These are phyloP conservation scores for Labeo rohita DNA, from an alignment of 2,113 vertebrate species.

Conservation along the genomic window DNA sequence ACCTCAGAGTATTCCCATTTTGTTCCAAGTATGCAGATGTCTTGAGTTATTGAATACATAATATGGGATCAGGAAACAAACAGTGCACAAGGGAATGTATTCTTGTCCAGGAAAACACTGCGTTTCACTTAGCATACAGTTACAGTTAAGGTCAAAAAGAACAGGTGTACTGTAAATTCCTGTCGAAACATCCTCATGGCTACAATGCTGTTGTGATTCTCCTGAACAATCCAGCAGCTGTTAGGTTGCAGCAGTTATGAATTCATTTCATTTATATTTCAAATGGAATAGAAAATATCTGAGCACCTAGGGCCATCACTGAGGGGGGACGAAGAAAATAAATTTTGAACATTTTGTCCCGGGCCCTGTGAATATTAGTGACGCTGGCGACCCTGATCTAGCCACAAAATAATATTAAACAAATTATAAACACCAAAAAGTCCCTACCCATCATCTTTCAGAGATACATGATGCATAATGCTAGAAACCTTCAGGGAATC, in stretches of 20 bases:
- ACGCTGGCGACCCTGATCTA: not conserved
- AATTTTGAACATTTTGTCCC: not conserved
- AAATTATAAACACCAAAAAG: not conserved
- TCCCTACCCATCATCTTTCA: no score
- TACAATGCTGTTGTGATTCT: slow-evolving; percentile 3
- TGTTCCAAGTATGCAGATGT: not conserved
- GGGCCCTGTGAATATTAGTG: no score
- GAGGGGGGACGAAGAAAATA: not conserved
- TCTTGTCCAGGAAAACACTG: not conserved
- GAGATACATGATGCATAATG: not conserved
- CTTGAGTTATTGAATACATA: not conserved
- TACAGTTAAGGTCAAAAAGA: not conserved
- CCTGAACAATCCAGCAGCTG: not conserved
- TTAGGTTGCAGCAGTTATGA: not conserved
- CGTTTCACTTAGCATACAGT: not conserved
- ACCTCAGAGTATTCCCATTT: not conserved
- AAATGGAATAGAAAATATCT: not conserved
- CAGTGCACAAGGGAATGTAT: not conserved
- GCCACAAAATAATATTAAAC: not conserved
- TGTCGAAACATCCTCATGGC: not conserved
- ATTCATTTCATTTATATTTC: not conserved
- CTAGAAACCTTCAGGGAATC: not conserved
- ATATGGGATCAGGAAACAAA: not conserved
- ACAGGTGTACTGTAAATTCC: not conserved
- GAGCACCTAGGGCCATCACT: not conserved